Percentiles rank a stretch among this genome's conserved stretches.
These are phyloP conservation scores for Carassius auratus DNA, from an alignment of 2,113 vertebrate species.

Conservation along the genomic window DNA sequence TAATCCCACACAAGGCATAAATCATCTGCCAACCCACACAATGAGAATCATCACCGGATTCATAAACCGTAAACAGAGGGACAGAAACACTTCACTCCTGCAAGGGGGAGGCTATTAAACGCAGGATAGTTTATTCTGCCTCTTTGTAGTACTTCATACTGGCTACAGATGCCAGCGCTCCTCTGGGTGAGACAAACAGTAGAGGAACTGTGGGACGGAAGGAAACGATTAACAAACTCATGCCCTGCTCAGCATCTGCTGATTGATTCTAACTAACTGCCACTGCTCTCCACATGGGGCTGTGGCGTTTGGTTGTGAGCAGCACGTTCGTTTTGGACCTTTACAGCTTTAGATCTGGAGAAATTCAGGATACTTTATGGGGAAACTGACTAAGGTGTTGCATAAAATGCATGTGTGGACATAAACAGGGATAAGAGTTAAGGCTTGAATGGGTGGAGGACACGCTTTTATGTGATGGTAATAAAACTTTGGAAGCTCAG, in stretches of 20 bases:
- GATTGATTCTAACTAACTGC: slow-evolving; percentile 33
- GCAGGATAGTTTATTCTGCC: slow-evolving; percentile 19
- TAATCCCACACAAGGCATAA: slow-evolving; percentile 42
- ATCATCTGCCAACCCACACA: slow-evolving; percentile 31
- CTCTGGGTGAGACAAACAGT: background rate
- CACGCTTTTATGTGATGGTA: background rate
- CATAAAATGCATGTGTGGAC: slow-evolving; percentile 17
- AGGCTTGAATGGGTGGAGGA: slow-evolving; percentile 14
- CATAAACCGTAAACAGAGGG: slow-evolving; percentile 50
- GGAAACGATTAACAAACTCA: background rate
- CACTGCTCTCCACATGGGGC: background rate
- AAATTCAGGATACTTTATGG: background rate
- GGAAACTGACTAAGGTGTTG: slow-evolving; percentile 8
- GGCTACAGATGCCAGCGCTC: slow-evolving; percentile 31
- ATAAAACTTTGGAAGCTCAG: slow-evolving; percentile 9
- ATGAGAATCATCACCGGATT: slow-evolving; percentile 28
- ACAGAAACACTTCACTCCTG: slow-evolving; percentile 33
- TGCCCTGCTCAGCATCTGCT: background rate
- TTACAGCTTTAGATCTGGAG: background rate
- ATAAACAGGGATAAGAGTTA: slow-evolving; percentile 8
- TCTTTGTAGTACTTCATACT: slow-evolving; percentile 32
- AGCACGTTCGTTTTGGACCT: background rate
- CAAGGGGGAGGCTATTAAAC: slow-evolving; percentile 19
- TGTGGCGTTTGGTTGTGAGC: background rate
- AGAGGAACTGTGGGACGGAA: background rate